A percentile compares a stretch with the other conserved stretches of the same genome.
Conservation (phyloP, 2,797 vertebrate species). For the Sebastes kiyomatsui region DNA sequence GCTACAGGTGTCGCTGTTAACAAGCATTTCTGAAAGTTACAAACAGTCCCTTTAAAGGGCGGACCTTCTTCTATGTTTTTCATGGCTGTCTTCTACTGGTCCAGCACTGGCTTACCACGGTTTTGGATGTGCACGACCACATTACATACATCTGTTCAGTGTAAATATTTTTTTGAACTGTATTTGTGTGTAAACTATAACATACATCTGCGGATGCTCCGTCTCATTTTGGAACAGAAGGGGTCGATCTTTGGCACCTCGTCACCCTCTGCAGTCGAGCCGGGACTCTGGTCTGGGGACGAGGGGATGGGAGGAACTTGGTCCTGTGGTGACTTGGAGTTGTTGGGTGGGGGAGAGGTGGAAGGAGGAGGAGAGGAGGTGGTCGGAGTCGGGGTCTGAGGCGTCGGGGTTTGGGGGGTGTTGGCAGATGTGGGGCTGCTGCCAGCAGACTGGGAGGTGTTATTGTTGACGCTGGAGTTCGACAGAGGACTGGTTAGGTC, state of each 20-base stretch:
- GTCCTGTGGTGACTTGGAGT: slow-evolving; percentile 83
- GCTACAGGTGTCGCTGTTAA: too few species aligned
- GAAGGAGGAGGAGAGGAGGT: slow-evolving; percentile 79
- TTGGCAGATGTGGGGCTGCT: slow-evolving; percentile 88
- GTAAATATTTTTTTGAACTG: too few species aligned
- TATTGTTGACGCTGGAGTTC: slow-evolving; percentile 80
- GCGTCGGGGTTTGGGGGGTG: slow-evolving; percentile 74
- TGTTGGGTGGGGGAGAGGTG: slow-evolving; percentile 80
- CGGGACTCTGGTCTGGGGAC: slow-evolving; percentile 89
- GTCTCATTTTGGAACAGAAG: slow-evolving; percentile 88
- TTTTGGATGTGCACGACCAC: too few species aligned
- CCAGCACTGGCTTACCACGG: too few species aligned
- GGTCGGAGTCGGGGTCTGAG: slow-evolving; percentile 84
- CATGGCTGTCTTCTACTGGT: too few species aligned
- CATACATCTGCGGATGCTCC: slow-evolving; percentile 92
- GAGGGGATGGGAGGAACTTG: slow-evolving; percentile 82
- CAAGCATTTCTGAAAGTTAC: too few species aligned
- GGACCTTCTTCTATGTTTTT: too few species aligned
- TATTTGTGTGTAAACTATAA: background rate
- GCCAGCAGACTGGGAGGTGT: slow-evolving; percentile 83
- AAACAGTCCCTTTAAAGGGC: too few species aligned
- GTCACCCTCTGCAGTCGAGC: slow-evolving; percentile 80
- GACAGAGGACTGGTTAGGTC: slow-evolving; percentile 85
- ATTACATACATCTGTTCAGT: too few species aligned
- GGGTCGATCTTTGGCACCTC: slow-evolving; percentile 88